Conservation (phyloP, 1,140 invertebrate genomes). For the Scylla paramamosain region DNA sequence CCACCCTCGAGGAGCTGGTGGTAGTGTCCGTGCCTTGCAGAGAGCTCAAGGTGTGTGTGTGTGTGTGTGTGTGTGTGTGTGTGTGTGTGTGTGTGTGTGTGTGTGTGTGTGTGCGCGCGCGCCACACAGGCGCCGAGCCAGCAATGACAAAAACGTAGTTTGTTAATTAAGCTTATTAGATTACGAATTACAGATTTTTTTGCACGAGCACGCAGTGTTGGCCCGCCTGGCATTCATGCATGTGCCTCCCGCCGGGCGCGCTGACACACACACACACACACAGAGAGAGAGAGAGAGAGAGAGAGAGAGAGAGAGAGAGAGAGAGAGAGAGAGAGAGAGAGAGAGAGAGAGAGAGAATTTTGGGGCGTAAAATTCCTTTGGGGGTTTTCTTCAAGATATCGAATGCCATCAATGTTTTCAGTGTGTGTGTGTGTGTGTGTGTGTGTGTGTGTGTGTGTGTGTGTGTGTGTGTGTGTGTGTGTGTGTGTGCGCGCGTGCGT, state of each 20-base stretch:
- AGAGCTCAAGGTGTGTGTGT: slow-evolving; percentile 73
- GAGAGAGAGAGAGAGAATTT: neutral
- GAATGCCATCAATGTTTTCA: too few species aligned
- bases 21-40: slow-evolving; percentile 76
- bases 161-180: neutral
- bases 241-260: too few species aligned
- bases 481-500: too few species aligned
- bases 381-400: too few species aligned
- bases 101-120: slow-evolving; percentile 25
- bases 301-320: too few species aligned
- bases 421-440: too few species aligned
- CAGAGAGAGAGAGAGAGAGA: too few species aligned
- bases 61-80: slow-evolving; percentile 43
- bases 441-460: too few species aligned
- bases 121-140: neutral
- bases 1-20: slow-evolving; percentile 72
- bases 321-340: slow-evolving; percentile 7
- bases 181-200: too few species aligned
- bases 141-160: neutral
- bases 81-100: slow-evolving; percentile 52
- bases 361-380: neutral
- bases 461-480: too few species aligned
- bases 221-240: too few species aligned
- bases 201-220: neutral
- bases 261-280: too few species aligned